phyloP scores from a whole-genome alignment of 2,113 vertebrate genomes.

The Laterallus jamaicensis region DNA sequence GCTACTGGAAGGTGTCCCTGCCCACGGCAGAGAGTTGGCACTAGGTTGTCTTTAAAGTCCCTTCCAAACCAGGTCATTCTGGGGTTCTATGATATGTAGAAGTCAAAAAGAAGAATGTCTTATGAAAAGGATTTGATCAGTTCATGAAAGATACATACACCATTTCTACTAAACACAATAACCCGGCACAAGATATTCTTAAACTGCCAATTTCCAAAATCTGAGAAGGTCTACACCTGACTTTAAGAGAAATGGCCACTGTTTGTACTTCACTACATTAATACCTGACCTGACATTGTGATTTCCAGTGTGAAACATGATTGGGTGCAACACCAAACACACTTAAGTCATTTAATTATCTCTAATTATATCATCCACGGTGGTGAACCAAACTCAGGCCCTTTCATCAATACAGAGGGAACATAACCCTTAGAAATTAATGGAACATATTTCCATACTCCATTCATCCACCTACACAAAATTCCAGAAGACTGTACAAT shows the following conservation, averaged over 20 bases:
- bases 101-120: neutral
- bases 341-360: neutral
- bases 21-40: too few relatives aligned
- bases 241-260: neutral
- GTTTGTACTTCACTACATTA: neutral
- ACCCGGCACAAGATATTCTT: neutral
- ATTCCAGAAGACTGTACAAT: neutral
- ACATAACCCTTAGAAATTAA: neutral
- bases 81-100: neutral
- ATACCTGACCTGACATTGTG: neutral
- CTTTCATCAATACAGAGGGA: neutral
- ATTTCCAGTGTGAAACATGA: neutral
- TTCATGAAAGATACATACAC: neutral
- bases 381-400: neutral
- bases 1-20: too few relatives aligned
- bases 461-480: neutral
- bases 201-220: neutral
- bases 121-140: neutral
- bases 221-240: neutral
- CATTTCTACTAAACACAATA: neutral
- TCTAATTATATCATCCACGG: neutral
- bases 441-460: neutral
- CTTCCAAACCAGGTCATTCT: too few relatives aligned
- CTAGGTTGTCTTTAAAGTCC: too few relatives aligned
- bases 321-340: neutral